Percentiles rank a stretch among this genome's conserved stretches.
Evolutionary conservation across 2,888 invertebrate genomes (phyloP).

Genomic region (Eristalis tenax): DNA sequence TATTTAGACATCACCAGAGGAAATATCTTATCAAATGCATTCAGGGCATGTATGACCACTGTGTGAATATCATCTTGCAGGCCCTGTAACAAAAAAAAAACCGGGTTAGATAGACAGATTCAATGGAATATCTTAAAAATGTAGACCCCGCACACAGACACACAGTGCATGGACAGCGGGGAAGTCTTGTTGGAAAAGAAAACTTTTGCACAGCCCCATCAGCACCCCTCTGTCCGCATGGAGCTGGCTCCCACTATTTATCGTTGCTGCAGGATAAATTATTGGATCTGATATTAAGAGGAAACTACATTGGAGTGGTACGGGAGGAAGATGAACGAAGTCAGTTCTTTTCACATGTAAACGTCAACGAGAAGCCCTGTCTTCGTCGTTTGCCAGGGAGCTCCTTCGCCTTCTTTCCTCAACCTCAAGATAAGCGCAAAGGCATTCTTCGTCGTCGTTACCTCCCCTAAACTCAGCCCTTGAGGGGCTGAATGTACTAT

Average conservation of each 20-base stretch:
- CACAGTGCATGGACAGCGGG: constrained; percentile 8
- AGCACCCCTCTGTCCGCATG: too few species aligned
- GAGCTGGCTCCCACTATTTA: constrained; percentile 43
- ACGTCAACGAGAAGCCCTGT: constrained; percentile 49
- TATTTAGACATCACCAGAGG: constrained; percentile 80
- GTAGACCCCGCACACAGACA: constrained; percentile 12
- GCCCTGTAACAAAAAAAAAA: constrained; percentile 75
- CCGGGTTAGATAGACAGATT: constrained; percentile 33
- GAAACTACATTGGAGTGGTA: constrained; percentile 22
- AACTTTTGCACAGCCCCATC: constrained; percentile 37
- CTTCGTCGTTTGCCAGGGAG: background rate
- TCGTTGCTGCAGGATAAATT: constrained; percentile 66
- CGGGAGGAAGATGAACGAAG: constrained; percentile 36
- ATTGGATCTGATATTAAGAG: constrained; percentile 64
- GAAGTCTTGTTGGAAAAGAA: constrained; percentile 44
- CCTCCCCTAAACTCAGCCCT: background rate
- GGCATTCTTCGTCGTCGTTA: constrained; percentile 53
- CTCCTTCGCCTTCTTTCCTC: background rate
- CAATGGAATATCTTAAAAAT: constrained; percentile 67
- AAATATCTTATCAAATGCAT: constrained; percentile 81
- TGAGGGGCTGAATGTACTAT: constrained; percentile 32
- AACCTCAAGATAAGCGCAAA: constrained; percentile 58
- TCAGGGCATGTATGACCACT: constrained; percentile 81
- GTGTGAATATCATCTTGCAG: constrained; percentile 81
- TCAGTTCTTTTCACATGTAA: constrained; percentile 61